Conservation (phyloP, 2,113 vertebrate species). For the Microtus ochrogaster region DNA sequence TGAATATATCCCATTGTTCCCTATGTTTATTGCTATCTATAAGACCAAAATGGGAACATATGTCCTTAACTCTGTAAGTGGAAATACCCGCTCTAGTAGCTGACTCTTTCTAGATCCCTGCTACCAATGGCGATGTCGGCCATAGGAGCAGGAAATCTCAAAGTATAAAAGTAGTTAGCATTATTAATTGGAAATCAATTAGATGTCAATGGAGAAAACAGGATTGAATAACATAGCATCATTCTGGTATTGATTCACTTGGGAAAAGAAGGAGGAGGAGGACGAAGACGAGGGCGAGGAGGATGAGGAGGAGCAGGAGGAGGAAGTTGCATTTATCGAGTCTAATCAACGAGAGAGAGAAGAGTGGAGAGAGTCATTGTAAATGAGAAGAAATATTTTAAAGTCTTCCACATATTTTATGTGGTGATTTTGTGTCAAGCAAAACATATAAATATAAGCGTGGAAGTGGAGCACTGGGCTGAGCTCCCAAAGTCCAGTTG, state of each 20-base stretch:
- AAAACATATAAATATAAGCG: background rate
- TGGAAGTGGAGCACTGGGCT: no score
- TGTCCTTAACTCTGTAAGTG: background rate
- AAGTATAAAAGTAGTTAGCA: background rate
- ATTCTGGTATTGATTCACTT: background rate
- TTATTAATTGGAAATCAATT: background rate
- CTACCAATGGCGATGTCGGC: no score
- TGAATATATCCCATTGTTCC: background rate
- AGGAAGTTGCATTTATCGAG: background rate
- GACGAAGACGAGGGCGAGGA: background rate
- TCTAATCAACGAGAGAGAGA: background rate
- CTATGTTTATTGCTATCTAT: background rate
- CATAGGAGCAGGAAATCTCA: background rate
- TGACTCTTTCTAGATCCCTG: background rate
- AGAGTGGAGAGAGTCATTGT: background rate
- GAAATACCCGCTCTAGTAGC: background rate
- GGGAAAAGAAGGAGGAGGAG: background rate
- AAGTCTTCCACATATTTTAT: background rate
- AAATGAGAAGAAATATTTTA: background rate
- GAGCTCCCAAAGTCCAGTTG: no score
- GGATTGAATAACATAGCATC: background rate
- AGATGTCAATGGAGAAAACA: background rate
- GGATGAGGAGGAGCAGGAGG: no score
- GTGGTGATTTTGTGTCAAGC: background rate
- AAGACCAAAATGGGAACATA: background rate